Base-by-base conservation (phyloP, 2,113 vertebrate species). In the Rhinopithecus roxellana region DNA sequence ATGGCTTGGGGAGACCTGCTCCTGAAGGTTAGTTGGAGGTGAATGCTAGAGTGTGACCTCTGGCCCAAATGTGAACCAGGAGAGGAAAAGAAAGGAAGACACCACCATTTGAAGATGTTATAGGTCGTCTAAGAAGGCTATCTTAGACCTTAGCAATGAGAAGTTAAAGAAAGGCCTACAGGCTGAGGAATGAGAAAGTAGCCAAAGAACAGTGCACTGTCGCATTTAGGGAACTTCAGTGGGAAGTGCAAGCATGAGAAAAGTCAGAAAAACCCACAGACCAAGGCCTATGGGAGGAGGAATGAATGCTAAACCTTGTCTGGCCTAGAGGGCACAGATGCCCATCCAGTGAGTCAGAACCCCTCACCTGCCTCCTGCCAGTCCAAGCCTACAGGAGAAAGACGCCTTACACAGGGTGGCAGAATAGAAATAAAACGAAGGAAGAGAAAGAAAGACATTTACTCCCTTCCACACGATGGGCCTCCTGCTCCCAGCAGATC, bases 131-230 rank as follows among this genome's bases (percentile, higher is more conserved):
- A 22, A 70, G 83, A 64, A 52, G 6, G 5, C 17, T 11, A 3
- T 25, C 18, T 35, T 2, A 14, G 84, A 22, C 2, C 45, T 89
- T 22, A 8, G 72, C 40, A 20, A 14, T 1, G 1, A 48, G 45
- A 35, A 9, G 0, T 11, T 14, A 8, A 40, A 23, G 23, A 82
- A 78, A 59, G 57, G 27, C 52, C 27, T 10, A 25, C 50, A 45
- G 61, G 27, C 52, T 64, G 32, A 27, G 18, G 25, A 23, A 23
- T 4, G 35, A 45, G n/a, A 70, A 25, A 17, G 14, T 4, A 18
- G 79, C 30, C 9, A 50, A 55, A 79, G 23, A 7, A 30, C 38
- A 20, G 13, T 5, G 2, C 5, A 11, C 6, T 2, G 0, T 32
- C 0, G 11, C 20, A 3, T 61, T 7, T 2, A 10, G 30, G 25